These are phyloP conservation scores for Brotogeris chrysoptera DNA, from an alignment of 2,797 vertebrate genomes.

Conservation along the genomic window DNA sequence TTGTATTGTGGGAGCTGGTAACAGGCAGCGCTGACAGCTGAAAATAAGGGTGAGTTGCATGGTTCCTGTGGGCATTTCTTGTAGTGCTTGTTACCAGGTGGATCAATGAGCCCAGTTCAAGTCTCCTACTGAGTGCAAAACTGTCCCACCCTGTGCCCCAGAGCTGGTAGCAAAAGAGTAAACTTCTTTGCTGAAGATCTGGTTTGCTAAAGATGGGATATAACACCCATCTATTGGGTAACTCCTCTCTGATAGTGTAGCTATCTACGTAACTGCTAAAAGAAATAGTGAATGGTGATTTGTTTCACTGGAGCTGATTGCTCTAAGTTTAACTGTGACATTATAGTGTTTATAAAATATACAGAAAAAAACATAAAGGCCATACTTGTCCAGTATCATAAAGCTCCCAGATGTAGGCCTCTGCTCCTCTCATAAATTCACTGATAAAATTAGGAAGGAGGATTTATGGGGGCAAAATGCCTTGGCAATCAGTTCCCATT, in stretches of 20 bases:
- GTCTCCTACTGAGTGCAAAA: neutral
- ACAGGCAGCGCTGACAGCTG: rapidly evolving
- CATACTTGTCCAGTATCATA: neutral
- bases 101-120: neutral
- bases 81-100: too few species aligned
- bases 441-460: neutral
- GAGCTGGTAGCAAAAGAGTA: neutral
- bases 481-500: neutral
- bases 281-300: neutral
- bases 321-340: neutral
- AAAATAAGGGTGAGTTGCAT: neutral
- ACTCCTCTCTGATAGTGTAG: neutral
- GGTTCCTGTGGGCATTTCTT: neutral
- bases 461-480: neutral
- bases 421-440: neutral
- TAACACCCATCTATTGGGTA: neutral
- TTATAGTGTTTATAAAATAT: neutral
- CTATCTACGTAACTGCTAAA: neutral
- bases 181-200: neutral
- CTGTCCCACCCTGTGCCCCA: neutral
- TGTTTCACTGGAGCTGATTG: neutral
- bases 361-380: neutral
- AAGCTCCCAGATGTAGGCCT: neutral
- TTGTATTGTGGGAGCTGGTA: neutral
- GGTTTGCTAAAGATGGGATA: neutral